phyloP scores from a whole-genome alignment of 2,888 invertebrate species.

The Tetranychus truncatus region DNA sequence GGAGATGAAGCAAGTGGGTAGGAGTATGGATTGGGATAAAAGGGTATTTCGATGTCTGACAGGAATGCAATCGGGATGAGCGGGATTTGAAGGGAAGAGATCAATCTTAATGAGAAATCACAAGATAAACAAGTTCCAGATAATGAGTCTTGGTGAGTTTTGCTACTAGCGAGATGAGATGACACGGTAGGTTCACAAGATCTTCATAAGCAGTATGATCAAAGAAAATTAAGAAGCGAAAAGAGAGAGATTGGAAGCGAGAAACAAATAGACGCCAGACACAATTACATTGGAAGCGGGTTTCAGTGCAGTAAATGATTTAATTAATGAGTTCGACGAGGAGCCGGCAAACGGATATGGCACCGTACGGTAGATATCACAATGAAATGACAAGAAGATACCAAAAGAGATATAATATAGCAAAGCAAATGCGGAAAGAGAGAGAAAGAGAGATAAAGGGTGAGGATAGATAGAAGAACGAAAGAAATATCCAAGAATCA shows the following conservation, averaged over 20 bases:
- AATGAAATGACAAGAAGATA: not conserved
- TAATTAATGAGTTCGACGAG: constrained; percentile 11
- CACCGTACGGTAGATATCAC: not conserved
- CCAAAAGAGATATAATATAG: not conserved
- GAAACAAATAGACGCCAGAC: too few species aligned
- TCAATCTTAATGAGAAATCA: constrained; percentile 9
- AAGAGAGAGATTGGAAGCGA: constrained; percentile 10
- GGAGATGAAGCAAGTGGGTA: constrained; percentile 19
- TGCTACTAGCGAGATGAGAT: not conserved
- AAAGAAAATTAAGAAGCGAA: constrained; percentile 19
- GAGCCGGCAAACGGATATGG: constrained; percentile 18
- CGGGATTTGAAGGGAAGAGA: constrained; percentile 15
- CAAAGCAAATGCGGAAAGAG: not conserved
- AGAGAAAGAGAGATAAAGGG: constrained; percentile 21
- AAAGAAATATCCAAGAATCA: constrained; percentile 7
- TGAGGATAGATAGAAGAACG: constrained; percentile 2
- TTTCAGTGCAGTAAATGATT: not conserved
- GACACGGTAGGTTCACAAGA: not conserved
- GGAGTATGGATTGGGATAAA: constrained; percentile 17
- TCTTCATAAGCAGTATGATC: not conserved
- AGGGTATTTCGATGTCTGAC: constrained; percentile 20
- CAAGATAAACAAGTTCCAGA: not conserved
- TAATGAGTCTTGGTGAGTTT: not conserved
- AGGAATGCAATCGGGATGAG: constrained; percentile 12
- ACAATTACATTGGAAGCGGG: too few species aligned